phyloP scores from a whole-genome alignment of 2,113 vertebrate genomes.

The Rhabdomys dilectus region DNA sequence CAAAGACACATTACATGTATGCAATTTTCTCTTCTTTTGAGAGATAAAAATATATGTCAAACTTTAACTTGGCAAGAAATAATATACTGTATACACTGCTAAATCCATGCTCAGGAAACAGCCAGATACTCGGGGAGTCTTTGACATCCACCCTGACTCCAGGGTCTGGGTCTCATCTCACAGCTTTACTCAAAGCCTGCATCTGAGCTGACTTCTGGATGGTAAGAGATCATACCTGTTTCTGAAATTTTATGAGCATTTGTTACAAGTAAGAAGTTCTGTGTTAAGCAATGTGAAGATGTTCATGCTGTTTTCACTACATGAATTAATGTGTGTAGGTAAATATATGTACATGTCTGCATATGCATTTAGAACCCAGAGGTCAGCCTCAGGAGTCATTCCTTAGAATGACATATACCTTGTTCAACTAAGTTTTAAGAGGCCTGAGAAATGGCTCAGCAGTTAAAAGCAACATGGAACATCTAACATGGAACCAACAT shows the following conservation, averaged over 20 bases:
- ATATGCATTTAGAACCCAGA: background rate
- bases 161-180: background rate
- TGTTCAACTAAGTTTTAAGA: background rate
- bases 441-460: background rate
- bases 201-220: background rate
- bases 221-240: background rate
- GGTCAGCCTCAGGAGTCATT: background rate
- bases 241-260: background rate
- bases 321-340: background rate
- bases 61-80: background rate
- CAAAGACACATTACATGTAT: background rate
- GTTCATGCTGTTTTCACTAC: background rate
- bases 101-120: background rate
- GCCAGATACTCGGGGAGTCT: rapidly evolving
- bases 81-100: background rate
- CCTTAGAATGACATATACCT: background rate
- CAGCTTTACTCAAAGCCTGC: background rate
- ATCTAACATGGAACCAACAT: too few species aligned
- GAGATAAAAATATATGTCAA: background rate
- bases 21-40: background rate
- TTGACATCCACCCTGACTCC: background rate
- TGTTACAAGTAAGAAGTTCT: background rate
- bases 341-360: background rate
- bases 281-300: background rate
- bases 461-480: background rate